Percentiles rank a stretch among this genome's conserved stretches.
Evolutionary conservation across 2,888 invertebrate genomes (phyloP).

Genomic region (Rotaria sp.): DNA sequence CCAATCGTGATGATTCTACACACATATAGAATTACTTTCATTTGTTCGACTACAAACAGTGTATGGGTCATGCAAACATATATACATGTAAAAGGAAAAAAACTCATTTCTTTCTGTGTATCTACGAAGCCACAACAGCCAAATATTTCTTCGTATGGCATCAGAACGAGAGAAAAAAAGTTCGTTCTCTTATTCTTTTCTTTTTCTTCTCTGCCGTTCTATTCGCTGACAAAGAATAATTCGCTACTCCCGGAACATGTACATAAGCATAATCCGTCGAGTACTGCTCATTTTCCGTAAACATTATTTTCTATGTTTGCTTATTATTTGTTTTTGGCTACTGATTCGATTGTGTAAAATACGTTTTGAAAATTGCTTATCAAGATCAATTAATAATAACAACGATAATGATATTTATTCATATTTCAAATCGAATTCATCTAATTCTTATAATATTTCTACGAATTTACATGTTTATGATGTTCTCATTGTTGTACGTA

Average conservation of each 20-base stretch:
- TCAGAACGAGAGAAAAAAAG: not conserved
- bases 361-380: not conserved
- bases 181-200: not conserved
- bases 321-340: not conserved
- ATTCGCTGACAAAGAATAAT: not conserved
- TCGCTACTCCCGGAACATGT: not conserved
- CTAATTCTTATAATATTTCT: not conserved
- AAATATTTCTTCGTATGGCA: not conserved
- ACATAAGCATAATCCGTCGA: not conserved
- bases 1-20: too few relatives aligned
- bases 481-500: not conserved
- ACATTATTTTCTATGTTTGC: not conserved
- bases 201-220: not conserved
- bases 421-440: not conserved
- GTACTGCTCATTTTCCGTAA: not conserved
- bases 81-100: not conserved
- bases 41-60: not conserved
- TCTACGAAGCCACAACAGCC: not conserved
- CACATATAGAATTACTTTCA: not conserved
- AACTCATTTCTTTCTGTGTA: not conserved
- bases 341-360: not conserved
- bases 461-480: not conserved
- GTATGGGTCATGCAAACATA: not conserved
- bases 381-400: not conserved
- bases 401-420: not conserved